A percentile compares a stretch with the other conserved stretches of the same genome.
Conservation (phyloP, 2,797 vertebrate species). For the Rhynchotus rufescens region DNA sequence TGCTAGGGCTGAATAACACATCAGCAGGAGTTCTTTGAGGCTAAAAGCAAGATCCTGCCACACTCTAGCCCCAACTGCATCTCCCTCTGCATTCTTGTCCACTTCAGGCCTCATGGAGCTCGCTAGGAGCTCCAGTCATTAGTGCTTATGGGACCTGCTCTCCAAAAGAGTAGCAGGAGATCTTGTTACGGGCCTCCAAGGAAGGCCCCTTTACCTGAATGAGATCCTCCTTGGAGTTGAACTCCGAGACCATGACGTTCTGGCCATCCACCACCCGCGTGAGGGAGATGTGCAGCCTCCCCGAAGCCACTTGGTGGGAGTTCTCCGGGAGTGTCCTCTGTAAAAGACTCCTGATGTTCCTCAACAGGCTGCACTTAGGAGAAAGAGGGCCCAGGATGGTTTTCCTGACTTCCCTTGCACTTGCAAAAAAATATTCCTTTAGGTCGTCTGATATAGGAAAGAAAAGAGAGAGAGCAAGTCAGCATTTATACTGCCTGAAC, state of each 20-base stretch:
- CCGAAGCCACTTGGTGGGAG: slow-evolving; percentile 84
- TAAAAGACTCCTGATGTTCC: slow-evolving; percentile 78
- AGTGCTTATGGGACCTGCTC: accelerated
- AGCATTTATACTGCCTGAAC: neutral
- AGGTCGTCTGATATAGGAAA: slow-evolving; percentile 62
- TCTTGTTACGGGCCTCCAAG: accelerated
- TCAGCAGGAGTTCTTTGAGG: neutral
- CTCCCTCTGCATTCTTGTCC: neutral
- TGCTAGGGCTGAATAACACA: neutral
- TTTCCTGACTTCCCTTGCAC: slow-evolving; percentile 77
- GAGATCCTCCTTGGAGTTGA: slow-evolving; percentile 88
- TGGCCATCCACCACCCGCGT: slow-evolving; percentile 85
- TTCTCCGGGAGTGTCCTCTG: slow-evolving; percentile 79
- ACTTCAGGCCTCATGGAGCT: neutral
- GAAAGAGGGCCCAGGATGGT: slow-evolving; percentile 85
- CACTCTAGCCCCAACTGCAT: neutral
- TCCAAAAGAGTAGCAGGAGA: neutral
- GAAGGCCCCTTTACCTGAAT: slow-evolving; percentile 78
- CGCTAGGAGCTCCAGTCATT: neutral
- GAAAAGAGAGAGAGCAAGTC: neutral
- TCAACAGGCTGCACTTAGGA: slow-evolving; percentile 82
- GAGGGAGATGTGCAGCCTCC: slow-evolving; percentile 85
- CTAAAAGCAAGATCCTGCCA: neutral
- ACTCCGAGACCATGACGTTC: slow-evolving; percentile 84
- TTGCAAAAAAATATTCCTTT: slow-evolving; percentile 80